Conservation (phyloP, 2,797 vertebrate genomes). For the Gadopsis marmoratus region DNA sequence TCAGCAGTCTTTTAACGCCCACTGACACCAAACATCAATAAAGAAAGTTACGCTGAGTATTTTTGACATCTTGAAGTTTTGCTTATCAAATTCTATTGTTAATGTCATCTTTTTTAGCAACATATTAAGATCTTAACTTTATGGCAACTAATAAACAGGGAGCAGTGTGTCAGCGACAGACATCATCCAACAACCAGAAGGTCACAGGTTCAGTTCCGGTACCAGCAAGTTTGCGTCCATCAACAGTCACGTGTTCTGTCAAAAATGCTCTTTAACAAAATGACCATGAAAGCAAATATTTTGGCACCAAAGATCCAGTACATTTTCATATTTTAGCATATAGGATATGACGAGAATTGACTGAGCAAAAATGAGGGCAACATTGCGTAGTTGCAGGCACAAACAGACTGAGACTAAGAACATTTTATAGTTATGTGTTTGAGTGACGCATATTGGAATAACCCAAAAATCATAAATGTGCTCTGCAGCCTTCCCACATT, state of each 20-base stretch:
- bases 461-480: slow-evolving; percentile 69
- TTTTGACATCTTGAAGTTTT: slow-evolving; percentile 31
- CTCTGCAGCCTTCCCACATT: slow-evolving; percentile 60
- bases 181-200: neutral
- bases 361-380: neutral
- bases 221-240: slow-evolving; percentile 12
- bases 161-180: neutral
- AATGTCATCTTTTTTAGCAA: neutral
- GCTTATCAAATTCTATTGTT: slow-evolving; percentile 16
- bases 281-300: slow-evolving; percentile 5
- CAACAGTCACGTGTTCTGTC: slow-evolving; percentile 1
- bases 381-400: neutral
- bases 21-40: slow-evolving; percentile 37
- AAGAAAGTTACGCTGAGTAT: slow-evolving; percentile 12
- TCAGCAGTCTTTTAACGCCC: slow-evolving; percentile 43
- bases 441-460: slow-evolving; percentile 7
- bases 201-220: slow-evolving; percentile 8
- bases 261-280: slow-evolving; percentile 31
- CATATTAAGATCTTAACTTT: neutral
- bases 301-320: neutral
- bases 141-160: neutral
- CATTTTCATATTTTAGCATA: slow-evolving; percentile 20
- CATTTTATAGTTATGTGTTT: slow-evolving; percentile 13
- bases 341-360: neutral
- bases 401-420: slow-evolving; percentile 2